These are phyloP conservation scores for Oncorhynchus clarkii DNA, from an alignment of 2,113 vertebrate genomes.

Conservation along the genomic window DNA sequence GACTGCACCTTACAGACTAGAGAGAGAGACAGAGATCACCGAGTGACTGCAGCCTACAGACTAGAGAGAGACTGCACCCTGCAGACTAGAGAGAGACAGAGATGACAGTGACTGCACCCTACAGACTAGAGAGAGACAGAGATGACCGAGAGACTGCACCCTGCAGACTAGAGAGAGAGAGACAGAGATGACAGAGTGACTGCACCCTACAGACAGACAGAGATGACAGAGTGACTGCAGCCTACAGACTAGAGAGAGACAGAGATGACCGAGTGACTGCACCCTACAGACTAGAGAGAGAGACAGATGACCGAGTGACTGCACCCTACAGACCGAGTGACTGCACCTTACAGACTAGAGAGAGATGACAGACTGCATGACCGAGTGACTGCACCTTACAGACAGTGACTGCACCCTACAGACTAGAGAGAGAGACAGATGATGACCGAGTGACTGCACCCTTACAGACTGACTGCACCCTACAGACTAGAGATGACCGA, in stretches of 20 bases:
- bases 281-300: constrained; percentile 79
- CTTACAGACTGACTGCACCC: too few species aligned
- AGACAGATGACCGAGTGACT: constrained; percentile 84
- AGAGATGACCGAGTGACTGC: constrained; percentile 85
- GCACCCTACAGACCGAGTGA: constrained; percentile 88
- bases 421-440: not conserved
- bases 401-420: too few species aligned
- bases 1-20: too few species aligned
- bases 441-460: constrained; percentile 86
- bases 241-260: constrained; percentile 78
- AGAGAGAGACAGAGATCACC: constrained; percentile 53
- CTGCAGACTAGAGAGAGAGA: too few species aligned
- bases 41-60: constrained; percentile 91
- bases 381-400: too few species aligned
- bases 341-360: too few species aligned
- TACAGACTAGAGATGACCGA: constrained; percentile 81
- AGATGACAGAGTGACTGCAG: constrained; percentile 85
- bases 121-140: constrained; percentile 75
- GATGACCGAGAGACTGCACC: constrained; percentile 70
- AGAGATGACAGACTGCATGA: too few species aligned
- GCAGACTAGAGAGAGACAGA: too few species aligned
- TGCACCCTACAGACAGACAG: too few species aligned
- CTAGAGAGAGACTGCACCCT: constrained; percentile 54
- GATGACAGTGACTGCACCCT: constrained; percentile 86
- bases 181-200: too few species aligned